A percentile compares a stretch with the other conserved stretches of the same genome.
These are phyloP conservation scores for Drosophila tani DNA, from an alignment of 1,140 invertebrate genomes.

Conservation along the genomic window DNA sequence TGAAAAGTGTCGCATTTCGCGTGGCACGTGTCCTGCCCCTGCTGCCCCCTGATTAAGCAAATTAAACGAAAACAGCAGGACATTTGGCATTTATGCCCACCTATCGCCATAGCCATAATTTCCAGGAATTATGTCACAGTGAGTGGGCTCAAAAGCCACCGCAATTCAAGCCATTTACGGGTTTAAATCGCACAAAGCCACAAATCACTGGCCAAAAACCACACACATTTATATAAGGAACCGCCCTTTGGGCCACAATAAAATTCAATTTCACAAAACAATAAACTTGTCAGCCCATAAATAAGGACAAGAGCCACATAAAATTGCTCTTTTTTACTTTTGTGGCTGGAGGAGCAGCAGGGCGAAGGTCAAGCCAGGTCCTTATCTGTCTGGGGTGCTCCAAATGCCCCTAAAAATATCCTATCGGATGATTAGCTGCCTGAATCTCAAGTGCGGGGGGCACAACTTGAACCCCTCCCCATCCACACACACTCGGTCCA, in stretches of 20 bases:
- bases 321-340: constrained; percentile 13
- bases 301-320: constrained; percentile 41
- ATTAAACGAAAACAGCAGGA: constrained; percentile 50
- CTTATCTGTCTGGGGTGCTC: constrained; percentile 23
- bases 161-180: not conserved
- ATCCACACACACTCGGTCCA: constrained; percentile 3
- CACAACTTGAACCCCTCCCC: constrained; percentile 1
- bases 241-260: constrained; percentile 28
- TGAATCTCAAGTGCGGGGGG: constrained; percentile 18
- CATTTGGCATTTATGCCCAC: constrained; percentile 19
- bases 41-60: constrained; percentile 50
- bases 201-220: constrained; percentile 17
- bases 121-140: constrained; percentile 46
- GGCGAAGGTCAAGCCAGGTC: constrained; percentile 8
- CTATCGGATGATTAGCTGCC: constrained; percentile 22
- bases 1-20: constrained; percentile 61
- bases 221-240: constrained; percentile 4
- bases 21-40: constrained; percentile 31
- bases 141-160: constrained; percentile 5
- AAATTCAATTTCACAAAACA: constrained; percentile 57
- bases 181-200: constrained; percentile 15
- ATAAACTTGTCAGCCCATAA: constrained; percentile 45
- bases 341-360: not conserved
- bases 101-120: not conserved
- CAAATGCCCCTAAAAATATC: constrained; percentile 31